These are phyloP conservation scores for Diplodus sargus DNA, from an alignment of 2,797 vertebrate species.

Conservation along the genomic window DNA sequence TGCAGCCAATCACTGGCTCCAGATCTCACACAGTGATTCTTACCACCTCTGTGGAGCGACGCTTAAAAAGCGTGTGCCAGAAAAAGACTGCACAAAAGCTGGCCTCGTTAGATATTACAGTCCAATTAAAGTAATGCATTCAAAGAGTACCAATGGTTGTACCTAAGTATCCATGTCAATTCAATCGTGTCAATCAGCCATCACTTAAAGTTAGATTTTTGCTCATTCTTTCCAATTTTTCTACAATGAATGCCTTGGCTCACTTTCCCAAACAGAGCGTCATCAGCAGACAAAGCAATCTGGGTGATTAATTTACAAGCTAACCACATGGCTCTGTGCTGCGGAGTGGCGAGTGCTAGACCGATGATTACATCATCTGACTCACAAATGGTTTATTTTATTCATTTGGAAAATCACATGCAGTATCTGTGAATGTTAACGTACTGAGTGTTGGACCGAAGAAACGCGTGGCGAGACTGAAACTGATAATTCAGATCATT, in stretches of 20 bases:
- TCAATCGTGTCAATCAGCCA: background rate
- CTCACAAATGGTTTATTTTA: constrained; percentile 29
- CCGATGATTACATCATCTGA: constrained; percentile 36
- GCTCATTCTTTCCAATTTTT: background rate
- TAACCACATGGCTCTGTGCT: constrained; percentile 1
- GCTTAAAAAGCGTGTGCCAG: background rate
- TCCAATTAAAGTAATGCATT: background rate
- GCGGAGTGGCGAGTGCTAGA: background rate
- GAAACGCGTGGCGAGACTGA: background rate
- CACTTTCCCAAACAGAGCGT: background rate
- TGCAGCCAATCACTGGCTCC: constrained; percentile 28
- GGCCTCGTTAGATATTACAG: background rate
- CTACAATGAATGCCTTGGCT: background rate
- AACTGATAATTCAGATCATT: constrained; percentile 20
- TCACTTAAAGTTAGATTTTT: background rate
- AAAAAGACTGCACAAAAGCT: background rate
- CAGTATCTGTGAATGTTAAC: constrained; percentile 21
- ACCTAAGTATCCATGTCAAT: background rate
- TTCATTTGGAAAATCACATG: constrained; percentile 23
- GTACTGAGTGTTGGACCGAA: background rate
- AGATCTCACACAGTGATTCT: background rate
- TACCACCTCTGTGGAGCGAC: background rate
- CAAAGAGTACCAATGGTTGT: too few species aligned
- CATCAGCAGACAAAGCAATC: constrained; percentile 9
- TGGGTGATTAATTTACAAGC: background rate